These are phyloP conservation scores for Nasonia giraulti DNA, from an alignment of 1,140 invertebrate species.

Conservation along the genomic window DNA sequence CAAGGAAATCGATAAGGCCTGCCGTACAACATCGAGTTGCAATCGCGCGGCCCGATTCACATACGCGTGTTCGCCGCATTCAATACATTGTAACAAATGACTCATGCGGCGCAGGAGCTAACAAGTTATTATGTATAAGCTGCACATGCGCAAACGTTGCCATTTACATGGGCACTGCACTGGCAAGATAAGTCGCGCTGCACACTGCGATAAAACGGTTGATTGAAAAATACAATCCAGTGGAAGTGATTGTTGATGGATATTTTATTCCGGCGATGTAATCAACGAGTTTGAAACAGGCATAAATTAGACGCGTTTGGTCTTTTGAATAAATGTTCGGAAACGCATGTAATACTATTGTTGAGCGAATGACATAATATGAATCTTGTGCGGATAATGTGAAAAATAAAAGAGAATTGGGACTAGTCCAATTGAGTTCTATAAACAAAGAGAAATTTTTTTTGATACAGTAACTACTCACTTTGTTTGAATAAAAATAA, in stretches of 20 bases:
- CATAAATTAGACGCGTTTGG: too few relatives aligned
- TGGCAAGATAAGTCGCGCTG: too few relatives aligned
- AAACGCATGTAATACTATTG: too few relatives aligned
- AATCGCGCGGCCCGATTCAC: background rate
- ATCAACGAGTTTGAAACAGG: too few relatives aligned
- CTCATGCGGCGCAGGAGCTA: slow-evolving; percentile 23
- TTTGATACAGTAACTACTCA: background rate
- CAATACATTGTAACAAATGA: slow-evolving; percentile 49
- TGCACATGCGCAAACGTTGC: background rate
- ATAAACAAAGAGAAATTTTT: too few relatives aligned
- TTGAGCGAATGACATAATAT: too few relatives aligned
- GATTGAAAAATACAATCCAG: slow-evolving; percentile 23
- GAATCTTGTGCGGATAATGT: too few relatives aligned
- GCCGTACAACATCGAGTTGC: slow-evolving; percentile 3
- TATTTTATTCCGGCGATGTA: too few relatives aligned
- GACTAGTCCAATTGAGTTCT: too few relatives aligned
- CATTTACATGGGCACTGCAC: too few relatives aligned
- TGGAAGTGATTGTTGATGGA: slow-evolving; percentile 29
- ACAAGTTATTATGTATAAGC: slow-evolving; percentile 9
- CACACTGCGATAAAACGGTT: slow-evolving; percentile 32
- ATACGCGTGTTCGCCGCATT: background rate
- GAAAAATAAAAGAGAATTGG: too few relatives aligned
- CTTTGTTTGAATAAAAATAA: background rate
- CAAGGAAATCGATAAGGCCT: slow-evolving; percentile 46
- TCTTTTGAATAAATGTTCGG: too few relatives aligned